These are phyloP conservation scores for Tympanuchus pallidicinctus DNA, from an alignment of 2,113 vertebrate genomes.

Conservation along the genomic window DNA sequence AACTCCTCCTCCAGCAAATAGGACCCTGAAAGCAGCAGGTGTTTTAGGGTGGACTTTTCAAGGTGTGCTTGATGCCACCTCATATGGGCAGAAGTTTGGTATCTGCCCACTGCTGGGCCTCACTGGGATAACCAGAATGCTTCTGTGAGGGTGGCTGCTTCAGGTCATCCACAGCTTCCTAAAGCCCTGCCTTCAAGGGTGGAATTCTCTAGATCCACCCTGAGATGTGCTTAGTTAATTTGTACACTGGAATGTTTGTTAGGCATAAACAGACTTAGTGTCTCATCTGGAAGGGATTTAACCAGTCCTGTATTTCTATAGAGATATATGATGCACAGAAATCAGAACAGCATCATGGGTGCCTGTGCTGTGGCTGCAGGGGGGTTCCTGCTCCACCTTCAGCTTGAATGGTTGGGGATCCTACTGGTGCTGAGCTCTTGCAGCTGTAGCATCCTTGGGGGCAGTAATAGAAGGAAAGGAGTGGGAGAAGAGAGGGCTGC, in stretches of 20 bases:
- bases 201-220: not conserved
- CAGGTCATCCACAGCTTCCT: not conserved
- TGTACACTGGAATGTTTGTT: not conserved
- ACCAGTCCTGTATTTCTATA: not conserved
- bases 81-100: not conserved
- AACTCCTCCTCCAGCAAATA: not conserved
- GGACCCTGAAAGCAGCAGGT: not conserved
- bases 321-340: fast-evolving
- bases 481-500: not conserved
- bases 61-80: fast-evolving
- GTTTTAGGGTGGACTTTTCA: not conserved
- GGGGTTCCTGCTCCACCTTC: not conserved
- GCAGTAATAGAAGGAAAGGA: not conserved
- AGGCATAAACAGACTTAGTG: not conserved
- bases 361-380: not conserved
- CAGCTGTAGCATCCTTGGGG: not conserved
- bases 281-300: not conserved
- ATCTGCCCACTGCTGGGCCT: not conserved
- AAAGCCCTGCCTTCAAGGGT: not conserved
- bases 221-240: not conserved
- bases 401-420: fast-evolving
- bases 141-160: not conserved
- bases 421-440: not conserved
- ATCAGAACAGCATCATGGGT: no score
- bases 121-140: fast-evolving